phyloP scores from a whole-genome alignment of 2,888 invertebrate species.

The Parochlus steinenii region DNA sequence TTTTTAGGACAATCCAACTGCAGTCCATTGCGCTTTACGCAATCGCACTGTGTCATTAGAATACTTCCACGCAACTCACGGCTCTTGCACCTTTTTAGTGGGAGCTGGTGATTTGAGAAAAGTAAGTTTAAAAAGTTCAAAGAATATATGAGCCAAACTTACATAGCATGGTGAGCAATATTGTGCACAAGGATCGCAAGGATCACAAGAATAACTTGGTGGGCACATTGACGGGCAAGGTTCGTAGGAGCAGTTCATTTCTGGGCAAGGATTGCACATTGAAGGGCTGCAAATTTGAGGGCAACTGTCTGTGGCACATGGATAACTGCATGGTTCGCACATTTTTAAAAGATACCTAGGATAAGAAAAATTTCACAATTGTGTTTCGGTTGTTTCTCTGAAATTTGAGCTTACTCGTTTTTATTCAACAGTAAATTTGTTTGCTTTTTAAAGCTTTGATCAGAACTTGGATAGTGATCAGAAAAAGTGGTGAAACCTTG shows the following conservation, averaged over 20 bases:
- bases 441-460: too few species aligned
- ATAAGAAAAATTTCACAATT: too few species aligned
- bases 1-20: slow-evolving; percentile 40
- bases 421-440: too few species aligned
- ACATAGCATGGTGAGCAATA: slow-evolving; percentile 14
- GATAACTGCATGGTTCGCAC: slow-evolving; percentile 9
- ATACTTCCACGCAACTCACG: slow-evolving; percentile 36
- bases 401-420: too few species aligned
- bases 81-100: slow-evolving; percentile 30
- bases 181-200: slow-evolving; percentile 18
- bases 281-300: slow-evolving; percentile 18
- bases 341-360: slow-evolving; percentile 9
- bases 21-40: slow-evolving; percentile 39
- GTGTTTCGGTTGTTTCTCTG: too few species aligned
- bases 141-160: not conserved
- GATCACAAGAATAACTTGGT: slow-evolving; percentile 20
- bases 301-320: not conserved
- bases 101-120: slow-evolving; percentile 6
- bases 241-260: slow-evolving; percentile 15
- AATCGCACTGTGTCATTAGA: slow-evolving; percentile 38
- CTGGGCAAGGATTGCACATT: slow-evolving; percentile 22
- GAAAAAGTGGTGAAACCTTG: too few species aligned
- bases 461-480: too few species aligned
- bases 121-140: not conserved
- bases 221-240: slow-evolving; percentile 8